phyloP scores from a whole-genome alignment of 2,888 invertebrate genomes.

The Pachymerium ferrugineum region DNA sequence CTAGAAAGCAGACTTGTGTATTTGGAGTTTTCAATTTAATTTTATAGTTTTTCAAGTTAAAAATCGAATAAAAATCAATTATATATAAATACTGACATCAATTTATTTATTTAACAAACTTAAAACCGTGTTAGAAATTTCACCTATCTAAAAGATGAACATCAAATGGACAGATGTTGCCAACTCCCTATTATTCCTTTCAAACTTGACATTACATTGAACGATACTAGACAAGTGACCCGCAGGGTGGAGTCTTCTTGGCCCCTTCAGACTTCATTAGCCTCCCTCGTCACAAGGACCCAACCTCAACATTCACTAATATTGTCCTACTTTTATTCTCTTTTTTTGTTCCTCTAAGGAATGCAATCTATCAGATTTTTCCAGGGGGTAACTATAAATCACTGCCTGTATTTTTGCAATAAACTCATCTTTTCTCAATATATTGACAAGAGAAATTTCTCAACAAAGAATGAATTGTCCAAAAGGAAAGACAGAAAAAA shows the following conservation, averaged over 20 bases:
- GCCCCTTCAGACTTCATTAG: slow-evolving; percentile 21
- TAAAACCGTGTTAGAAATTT: too few species aligned
- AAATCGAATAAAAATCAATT: too few species aligned
- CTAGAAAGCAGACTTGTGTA: too few species aligned
- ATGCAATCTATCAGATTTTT: too few species aligned
- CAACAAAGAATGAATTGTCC: neutral
- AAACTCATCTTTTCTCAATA: neutral
- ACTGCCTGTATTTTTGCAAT: too few species aligned
- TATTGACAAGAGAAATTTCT: neutral
- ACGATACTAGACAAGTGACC: slow-evolving; percentile 10
- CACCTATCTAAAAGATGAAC: too few species aligned
- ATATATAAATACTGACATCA: too few species aligned
- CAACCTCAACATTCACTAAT: neutral
- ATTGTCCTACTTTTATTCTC: neutral
- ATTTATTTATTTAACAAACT: too few species aligned
- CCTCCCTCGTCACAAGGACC: neutral
- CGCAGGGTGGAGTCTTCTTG: slow-evolving; percentile 5
- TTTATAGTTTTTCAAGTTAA: too few species aligned
- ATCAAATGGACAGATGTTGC: too few species aligned
- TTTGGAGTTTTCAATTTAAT: too few species aligned
- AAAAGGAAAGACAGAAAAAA: neutral
- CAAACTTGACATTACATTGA: slow-evolving; percentile 5
- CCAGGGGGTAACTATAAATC: neutral
- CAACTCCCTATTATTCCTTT: too few species aligned
- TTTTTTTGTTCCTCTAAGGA: neutral